Percentiles rank a stretch among this genome's conserved stretches.
Conservation (phyloP, 2,888 invertebrate species). For the Mythimna pallens region DNA sequence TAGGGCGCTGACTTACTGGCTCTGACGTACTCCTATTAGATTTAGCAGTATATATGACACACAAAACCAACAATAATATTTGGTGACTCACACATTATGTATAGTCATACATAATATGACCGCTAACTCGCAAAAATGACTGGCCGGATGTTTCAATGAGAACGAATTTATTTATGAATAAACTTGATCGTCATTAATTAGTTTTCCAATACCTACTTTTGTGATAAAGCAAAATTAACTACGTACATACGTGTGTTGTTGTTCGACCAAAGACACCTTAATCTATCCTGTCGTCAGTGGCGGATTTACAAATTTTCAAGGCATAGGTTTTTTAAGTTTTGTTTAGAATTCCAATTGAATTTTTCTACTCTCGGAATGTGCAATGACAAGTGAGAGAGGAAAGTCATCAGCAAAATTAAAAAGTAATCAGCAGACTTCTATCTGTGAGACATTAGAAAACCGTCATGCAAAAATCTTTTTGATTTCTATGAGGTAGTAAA, state of each 20-base stretch:
- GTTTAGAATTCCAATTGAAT: no score
- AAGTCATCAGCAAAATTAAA: no score
- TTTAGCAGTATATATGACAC: background rate
- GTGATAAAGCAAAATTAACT: constrained; percentile 12
- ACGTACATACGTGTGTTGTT: constrained; percentile 1
- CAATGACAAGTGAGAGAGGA: no score
- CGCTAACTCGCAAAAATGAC: constrained; percentile 15
- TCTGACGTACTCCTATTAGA: background rate
- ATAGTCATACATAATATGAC: constrained; percentile 10
- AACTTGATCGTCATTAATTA: constrained; percentile 25
- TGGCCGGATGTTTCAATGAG: constrained; percentile 21
- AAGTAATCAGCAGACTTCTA: no score
- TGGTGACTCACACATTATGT: constrained; percentile 19
- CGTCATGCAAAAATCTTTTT: no score
- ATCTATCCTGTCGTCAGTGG: background rate
- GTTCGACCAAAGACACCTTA: background rate
- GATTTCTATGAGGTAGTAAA: no score
- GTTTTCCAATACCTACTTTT: constrained; percentile 12
- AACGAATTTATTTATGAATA: constrained; percentile 21
- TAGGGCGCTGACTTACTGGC: background rate
- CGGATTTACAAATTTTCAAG: no score
- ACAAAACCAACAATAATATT: constrained; percentile 6
- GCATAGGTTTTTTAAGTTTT: no score
- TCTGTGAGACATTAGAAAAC: no score
- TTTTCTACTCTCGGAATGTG: no score